Base-by-base conservation (phyloP, 1,140 invertebrate genomes). In the Rhopalosiphum maidis region DNA sequence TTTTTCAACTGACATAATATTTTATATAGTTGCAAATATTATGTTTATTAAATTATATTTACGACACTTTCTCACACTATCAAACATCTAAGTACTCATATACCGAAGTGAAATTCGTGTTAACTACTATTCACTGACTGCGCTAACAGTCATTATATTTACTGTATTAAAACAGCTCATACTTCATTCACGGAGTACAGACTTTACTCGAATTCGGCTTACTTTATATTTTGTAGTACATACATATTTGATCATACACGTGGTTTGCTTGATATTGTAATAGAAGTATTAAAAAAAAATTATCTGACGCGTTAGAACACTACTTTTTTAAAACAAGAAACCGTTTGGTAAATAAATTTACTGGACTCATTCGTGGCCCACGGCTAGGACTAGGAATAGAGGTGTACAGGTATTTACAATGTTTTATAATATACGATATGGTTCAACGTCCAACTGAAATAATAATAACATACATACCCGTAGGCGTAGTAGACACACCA, bases 401-500 rank as follows among this genome's bases (percentile, higher is more conserved):
- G 15, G 48, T 48, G 18, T 83, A 37, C 41, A 85, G 21, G 21
- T 85, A 86, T 30, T 86, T 86, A 86, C 11, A 86, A 48, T 51
- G 41, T n/a, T 35, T 7, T 30, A 35, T 88, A 48, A n/a, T n/a
- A 54, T 54, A 88, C 86, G 30, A 88, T 88, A 88, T 35, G 46
- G 86, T 87, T 87, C 43, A 21, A n/a, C 30, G 15, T n/a, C 43
- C 43, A 21, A 37, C 86, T n/a, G 86, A 88, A 88, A 88, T 48
- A 88, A 88, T 48, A 87, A 87, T 48, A 88, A 41, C 41, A 15
- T n/a, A 23, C 48, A 54, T 51, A 9, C 87, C 87, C 87, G 87
- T 35, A 15, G 87, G 87, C 87, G 46, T 51, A 88, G 37, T 23
- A 51, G n/a, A 7, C 43, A 41, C 85, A 46, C 41, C 85, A 37